Conservation (phyloP, 2,888 invertebrate genomes). For the Tyria jacobaeae region DNA sequence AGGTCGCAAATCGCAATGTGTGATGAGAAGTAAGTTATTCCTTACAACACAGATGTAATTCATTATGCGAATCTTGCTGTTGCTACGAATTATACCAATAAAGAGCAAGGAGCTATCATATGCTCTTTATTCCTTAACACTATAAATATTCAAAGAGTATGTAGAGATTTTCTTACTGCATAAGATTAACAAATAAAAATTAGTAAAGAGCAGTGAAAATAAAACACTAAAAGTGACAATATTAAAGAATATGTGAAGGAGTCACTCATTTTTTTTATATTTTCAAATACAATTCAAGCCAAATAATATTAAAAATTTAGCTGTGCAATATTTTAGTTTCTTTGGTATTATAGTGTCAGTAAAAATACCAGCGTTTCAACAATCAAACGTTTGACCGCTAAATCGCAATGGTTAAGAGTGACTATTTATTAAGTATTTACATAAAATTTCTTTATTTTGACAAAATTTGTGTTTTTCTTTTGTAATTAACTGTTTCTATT, state of each 20-base stretch:
- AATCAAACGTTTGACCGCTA: no score
- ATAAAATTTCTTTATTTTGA: not conserved
- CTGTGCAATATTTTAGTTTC: not conserved
- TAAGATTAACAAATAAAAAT: not conserved
- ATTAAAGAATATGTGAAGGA: not conserved
- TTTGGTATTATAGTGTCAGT: not conserved
- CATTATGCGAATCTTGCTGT: not conserved
- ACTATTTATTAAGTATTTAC: no score
- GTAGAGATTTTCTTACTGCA: not conserved
- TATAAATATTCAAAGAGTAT: not conserved
- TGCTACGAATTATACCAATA: not conserved
- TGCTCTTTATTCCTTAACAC: not conserved
- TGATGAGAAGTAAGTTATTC: conserved; percentile 24
- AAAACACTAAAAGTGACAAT: not conserved
- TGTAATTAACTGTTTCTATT: conserved; percentile 5
- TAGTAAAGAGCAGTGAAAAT: not conserved
- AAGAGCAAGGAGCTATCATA: not conserved
- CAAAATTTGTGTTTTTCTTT: not conserved
- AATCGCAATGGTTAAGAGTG: not conserved
- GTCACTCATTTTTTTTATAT: not conserved
- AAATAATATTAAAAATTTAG: not conserved
- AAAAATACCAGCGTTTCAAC: not conserved
- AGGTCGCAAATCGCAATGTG: conserved; percentile 29
- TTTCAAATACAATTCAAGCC: not conserved
- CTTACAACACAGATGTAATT: not conserved